phyloP scores from a whole-genome alignment of 2,888 invertebrate genomes.

The Dicyrtoma fusca region DNA sequence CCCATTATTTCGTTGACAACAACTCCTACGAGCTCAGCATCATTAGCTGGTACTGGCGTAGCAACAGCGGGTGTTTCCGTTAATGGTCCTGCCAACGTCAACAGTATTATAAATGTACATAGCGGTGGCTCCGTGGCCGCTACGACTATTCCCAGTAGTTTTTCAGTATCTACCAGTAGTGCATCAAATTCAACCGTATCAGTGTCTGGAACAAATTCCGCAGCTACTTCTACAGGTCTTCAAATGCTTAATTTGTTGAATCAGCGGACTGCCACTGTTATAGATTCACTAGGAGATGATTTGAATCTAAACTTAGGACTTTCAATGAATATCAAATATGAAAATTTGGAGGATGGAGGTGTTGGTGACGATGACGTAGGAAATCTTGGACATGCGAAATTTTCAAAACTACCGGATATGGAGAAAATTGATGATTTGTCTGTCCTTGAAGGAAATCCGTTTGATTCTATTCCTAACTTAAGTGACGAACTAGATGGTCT shows the following conservation, averaged over 20 bases:
- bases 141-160: background rate
- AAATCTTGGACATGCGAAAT: conserved; percentile 57
- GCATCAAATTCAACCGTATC: background rate
- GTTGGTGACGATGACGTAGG: conserved; percentile 62
- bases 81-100: conserved; percentile 13
- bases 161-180: background rate
- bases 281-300: conserved; percentile 34
- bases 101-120: conserved; percentile 10
- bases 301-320: conserved; percentile 44
- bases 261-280: conserved; percentile 21
- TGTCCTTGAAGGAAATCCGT: conserved; percentile 51
- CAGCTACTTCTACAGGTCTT: conserved; percentile 19
- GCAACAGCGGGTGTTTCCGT: background rate
- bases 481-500: conserved; percentile 60
- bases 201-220: background rate
- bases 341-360: conserved; percentile 57
- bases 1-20: background rate
- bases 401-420: conserved; percentile 32
- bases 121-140: background rate
- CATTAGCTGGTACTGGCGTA: background rate
- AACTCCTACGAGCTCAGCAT: background rate
- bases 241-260: conserved; percentile 36
- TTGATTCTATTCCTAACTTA: conserved; percentile 58
- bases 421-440: conserved; percentile 56
- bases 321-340: conserved; percentile 32